Evolutionary conservation across 2,797 vertebrate species (phyloP).

Genomic region (Cetoscarus ocellatus): DNA sequence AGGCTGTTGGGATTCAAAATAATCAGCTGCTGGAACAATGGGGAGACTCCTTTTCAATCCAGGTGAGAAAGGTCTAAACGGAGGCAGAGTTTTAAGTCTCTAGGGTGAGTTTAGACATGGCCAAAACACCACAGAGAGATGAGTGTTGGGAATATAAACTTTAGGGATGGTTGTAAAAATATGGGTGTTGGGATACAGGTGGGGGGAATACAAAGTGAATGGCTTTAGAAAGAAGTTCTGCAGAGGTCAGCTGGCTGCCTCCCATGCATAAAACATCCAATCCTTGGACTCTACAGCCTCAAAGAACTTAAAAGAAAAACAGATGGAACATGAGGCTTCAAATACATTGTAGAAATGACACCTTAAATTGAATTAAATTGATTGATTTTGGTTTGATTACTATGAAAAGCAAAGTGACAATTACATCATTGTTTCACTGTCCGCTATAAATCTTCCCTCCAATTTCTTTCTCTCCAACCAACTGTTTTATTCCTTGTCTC

Average conservation of each 20-base stretch:
- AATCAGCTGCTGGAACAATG: conserved; percentile 1
- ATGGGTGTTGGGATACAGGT: not conserved
- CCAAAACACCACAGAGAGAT: not conserved
- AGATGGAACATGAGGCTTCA: not conserved
- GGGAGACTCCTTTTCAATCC: not conserved
- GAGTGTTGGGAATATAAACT: not conserved
- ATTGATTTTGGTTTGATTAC: not conserved
- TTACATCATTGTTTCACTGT: no score
- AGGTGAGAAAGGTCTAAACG: not conserved
- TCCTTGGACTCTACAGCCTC: not conserved
- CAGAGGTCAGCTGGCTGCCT: conserved; percentile 1
- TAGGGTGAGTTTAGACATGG: not conserved
- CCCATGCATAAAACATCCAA: conserved; percentile 25
- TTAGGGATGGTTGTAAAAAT: not conserved
- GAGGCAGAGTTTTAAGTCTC: not conserved
- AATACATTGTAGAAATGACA: not conserved
- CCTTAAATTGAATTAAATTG: not conserved
- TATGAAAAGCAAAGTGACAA: not conserved
- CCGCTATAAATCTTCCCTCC: not conserved
- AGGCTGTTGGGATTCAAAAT: not conserved
- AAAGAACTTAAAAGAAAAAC: not conserved
- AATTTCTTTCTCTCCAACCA: not conserved
- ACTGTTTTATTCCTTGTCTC: not conserved
- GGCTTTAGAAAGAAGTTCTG: not conserved
- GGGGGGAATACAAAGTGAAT: not conserved